These are phyloP conservation scores for Darevskia nairensis DNA, from an alignment of 2,797 vertebrate species.

Conservation along the genomic window DNA sequence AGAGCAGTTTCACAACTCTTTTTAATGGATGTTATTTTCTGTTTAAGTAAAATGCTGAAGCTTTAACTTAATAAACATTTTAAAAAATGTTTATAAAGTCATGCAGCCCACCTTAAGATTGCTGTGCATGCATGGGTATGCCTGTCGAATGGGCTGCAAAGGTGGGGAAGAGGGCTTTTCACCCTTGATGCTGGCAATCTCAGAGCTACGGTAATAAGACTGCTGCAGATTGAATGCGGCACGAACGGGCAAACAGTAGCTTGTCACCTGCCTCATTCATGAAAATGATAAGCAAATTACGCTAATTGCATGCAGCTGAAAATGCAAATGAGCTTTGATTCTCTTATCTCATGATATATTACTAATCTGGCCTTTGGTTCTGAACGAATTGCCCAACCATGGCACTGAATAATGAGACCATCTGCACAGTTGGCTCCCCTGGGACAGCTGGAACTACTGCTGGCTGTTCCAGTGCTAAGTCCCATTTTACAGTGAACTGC, in stretches of 20 bases:
- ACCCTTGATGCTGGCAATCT: not conserved
- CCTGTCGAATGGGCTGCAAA: not conserved
- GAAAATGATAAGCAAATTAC: conserved; percentile 29
- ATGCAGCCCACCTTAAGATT: not conserved
- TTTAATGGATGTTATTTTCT: not conserved
- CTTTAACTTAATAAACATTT: not conserved
- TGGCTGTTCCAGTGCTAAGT: not conserved
- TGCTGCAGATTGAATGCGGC: not conserved
- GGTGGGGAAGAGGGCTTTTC: not conserved
- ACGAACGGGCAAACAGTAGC: not conserved
- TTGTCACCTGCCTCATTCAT: conserved; percentile 20
- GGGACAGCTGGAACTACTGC: not conserved
- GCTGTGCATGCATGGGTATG: not conserved
- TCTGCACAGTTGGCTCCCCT: not conserved
- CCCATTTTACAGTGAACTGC: not conserved
- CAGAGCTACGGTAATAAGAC: not conserved
- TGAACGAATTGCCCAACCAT: conserved; percentile 20
- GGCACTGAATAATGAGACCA: conserved; percentile 2
- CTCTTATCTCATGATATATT: conserved; percentile 12
- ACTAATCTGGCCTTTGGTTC: conserved; percentile 29
- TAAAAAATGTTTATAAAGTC: not conserved
- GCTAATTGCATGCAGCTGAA: conserved; percentile 40
- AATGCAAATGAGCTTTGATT: conserved; percentile 14
- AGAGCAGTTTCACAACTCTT: not conserved
- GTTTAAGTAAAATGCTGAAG: not conserved